Evolutionary conservation across 2,113 vertebrate species (phyloP), one percentile per base, ranked within the genome.

Genomic region (Tragelaphus buxtoni): DNA sequence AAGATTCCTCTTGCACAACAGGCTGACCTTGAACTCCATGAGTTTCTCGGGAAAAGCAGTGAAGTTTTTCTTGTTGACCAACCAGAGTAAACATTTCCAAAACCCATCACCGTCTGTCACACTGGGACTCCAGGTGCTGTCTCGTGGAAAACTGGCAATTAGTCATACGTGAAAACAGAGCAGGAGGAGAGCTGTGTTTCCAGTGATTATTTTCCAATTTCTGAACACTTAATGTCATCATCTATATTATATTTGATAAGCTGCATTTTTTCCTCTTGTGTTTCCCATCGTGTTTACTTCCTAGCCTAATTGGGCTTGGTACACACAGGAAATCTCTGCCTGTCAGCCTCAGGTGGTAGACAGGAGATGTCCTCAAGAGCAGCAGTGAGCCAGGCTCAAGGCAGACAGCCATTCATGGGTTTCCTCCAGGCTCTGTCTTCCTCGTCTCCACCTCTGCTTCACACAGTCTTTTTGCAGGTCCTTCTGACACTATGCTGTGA

Each of bases 11-110:
- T 18, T 91, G 81, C 58, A 93, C 91, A 72, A 32, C 49, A 95
- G 47, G 72, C 83, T 84, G 60, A 96, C 91, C 85, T 90, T 91
- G 55, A 96, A 91, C 49, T 63, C 83, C 80, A n/a, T 9, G 39
- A 63, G 45, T 93, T 93, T 94, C 35, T 94, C 35, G 61, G 63
- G 93, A 91, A 94, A 89, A 93, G 51, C 69, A 79, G 8, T 35
- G 28, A 32, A 49, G 28, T 92, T 65, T 86, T 85, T 92, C 83
- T 84, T 81, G 47, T 56, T 93, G 91, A 90, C 72, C 90, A 96
- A 84, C 26, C 32, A 63, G 5, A 76, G 79, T 91, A 79, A 95
- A 97, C 63, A 69, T 84, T 89, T 86, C 49, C 55, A 81, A 92
- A 94, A 87, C 22, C 47, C 55, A 58, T 94, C 79, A 8, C 24